Evolutionary conservation across 1,140 invertebrate species (phyloP), one percentile per base, ranked within the genome.

Genomic region (Phortica variegata): DNA sequence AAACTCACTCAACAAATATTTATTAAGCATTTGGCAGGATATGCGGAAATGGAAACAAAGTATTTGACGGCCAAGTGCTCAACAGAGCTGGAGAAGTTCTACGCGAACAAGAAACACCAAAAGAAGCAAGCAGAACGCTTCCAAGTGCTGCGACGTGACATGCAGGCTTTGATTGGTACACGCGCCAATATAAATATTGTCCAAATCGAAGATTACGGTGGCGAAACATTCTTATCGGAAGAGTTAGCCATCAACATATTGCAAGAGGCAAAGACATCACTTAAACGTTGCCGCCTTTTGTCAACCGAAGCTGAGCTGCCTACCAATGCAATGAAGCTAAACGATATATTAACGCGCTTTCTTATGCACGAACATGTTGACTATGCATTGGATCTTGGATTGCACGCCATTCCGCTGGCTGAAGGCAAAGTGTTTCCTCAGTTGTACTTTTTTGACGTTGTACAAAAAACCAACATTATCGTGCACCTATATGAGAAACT

Each of bases 201-300:
- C 3, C 89, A 90, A 70, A 90, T 92, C 46, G 95, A 98, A 76
- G 92, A 96, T 76, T 97, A 95, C 76, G 93, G 93, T 2, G 95
- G 95, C 0, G 95, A 99, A 79, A 98, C 94, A 0, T 98, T 99
- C 75, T 80, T 99, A 2, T 97, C 94, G 0, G 95, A 98, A 77
- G 92, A 97, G 75, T 82, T 98, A n/a, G 94, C 93, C 1, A 92
- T 96, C 44, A 90, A 87, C 59, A 83, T 98, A 59, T 78, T 99
- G 10, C 91, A 95, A 75, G 91, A 97, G 73, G 88, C 90, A 1
- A 95, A 95, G 76, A 83, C 88, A 23, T 93, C 94, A 0, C 92
- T 98, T 58, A 85, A 89, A 54, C 80, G 96, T 52, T 97, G 95
- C 73, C 85, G 89, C 49, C 79, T 89, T 56, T 76, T 98, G 1